These are phyloP conservation scores for Gonatopus flavifemur DNA, from an alignment of 1,140 invertebrate species.

Conservation along the genomic window DNA sequence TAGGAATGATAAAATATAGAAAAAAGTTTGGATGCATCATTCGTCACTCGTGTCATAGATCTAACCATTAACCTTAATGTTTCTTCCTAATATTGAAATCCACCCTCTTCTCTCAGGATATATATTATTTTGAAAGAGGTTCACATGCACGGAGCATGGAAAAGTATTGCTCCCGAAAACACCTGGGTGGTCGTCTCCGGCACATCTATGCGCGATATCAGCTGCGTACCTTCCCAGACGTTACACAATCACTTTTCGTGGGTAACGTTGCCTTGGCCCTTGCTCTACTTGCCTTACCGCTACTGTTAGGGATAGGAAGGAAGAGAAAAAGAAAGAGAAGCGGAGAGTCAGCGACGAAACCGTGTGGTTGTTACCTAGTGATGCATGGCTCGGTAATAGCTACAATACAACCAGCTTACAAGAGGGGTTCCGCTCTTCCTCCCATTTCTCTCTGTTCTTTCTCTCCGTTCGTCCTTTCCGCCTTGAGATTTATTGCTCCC, in stretches of 20 bases:
- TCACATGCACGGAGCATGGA: no score
- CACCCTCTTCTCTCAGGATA: no score
- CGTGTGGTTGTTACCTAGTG: constrained; percentile 57
- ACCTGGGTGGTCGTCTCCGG: constrained; percentile 59
- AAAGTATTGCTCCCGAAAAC: constrained; percentile 27
- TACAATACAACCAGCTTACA: constrained; percentile 58
- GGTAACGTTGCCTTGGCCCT: constrained; percentile 23
- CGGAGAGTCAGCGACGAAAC: constrained; percentile 18
- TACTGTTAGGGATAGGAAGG: background rate
- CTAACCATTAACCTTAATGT: no score
- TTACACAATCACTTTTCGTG: constrained; percentile 32
- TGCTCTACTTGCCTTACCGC: constrained; percentile 22
- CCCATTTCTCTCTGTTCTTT: constrained; percentile 24
- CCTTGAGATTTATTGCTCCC: constrained; percentile 48
- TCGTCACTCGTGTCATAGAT: no score
- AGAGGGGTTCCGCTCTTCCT: constrained; percentile 47
- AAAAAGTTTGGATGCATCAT: no score
- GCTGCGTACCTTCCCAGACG: constrained; percentile 51
- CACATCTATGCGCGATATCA: constrained; percentile 48
- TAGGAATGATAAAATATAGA: no score
- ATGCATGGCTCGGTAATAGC: constrained; percentile 59
- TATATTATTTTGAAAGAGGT: no score
- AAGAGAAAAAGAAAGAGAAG: constrained; percentile 1
- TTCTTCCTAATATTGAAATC: no score
- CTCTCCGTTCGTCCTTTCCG: constrained; percentile 24